Conservation (phyloP, 2,888 invertebrate genomes). For the Kuschelorhynchus macadamiae region DNA sequence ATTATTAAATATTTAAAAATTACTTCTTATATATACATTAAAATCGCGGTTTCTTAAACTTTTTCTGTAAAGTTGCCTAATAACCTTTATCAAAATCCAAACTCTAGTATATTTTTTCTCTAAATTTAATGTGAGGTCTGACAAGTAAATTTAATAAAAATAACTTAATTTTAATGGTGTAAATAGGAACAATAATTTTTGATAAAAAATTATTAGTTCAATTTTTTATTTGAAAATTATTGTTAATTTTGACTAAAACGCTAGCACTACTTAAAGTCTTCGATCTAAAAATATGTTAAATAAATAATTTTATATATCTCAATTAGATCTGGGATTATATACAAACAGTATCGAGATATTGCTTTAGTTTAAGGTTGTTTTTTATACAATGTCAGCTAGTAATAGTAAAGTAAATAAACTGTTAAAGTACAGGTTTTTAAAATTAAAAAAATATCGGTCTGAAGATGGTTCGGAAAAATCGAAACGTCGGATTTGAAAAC, state of each 20-base stretch:
- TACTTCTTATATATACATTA: constrained; percentile 5
- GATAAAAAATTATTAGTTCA: background rate
- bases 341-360: background rate
- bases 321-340: constrained; percentile 5
- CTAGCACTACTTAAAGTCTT: constrained; percentile 57
- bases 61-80: constrained; percentile 14
- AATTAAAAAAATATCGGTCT: no score
- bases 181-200: background rate
- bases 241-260: constrained; percentile 18
- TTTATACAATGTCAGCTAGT: no score
- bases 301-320: constrained; percentile 19
- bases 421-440: no score
- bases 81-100: background rate
- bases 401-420: no score
- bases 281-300: constrained; percentile 58
- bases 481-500: no score
- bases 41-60: constrained; percentile 8
- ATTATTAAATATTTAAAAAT: constrained; percentile 9
- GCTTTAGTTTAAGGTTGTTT: no score
- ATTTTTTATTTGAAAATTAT: constrained; percentile 12
- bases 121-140: background rate
- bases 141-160: constrained; percentile 5
- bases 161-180: background rate
- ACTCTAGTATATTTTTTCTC: background rate
- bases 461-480: no score